Evolutionary conservation across 2,888 invertebrate species (phyloP), one percentile per base, ranked within the genome.

Genomic region (Muschampia plurimacula): DNA sequence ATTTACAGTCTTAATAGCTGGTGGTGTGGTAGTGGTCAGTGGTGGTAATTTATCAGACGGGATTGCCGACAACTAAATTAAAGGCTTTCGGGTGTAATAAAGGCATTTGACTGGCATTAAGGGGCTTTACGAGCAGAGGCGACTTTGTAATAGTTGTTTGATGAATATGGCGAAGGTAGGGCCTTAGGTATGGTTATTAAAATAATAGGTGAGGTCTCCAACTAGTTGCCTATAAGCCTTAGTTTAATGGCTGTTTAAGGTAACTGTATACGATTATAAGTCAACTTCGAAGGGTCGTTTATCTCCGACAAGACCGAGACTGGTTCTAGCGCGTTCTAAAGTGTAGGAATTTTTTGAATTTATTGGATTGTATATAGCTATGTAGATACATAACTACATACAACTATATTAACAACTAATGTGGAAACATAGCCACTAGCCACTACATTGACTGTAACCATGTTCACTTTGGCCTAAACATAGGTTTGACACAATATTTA

Each of bases 1-100:
- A 92, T 92, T 92, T 91, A 92, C 90, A 82, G 90, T 84, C 88
- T 88, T 91, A 92, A 92, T 92, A 91, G 90, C 83, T 81, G 81
- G 84, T 88, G 88, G 89, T 88, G 84, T 84, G 83, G 81, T 81
- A 76, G 78, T 76, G 82, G 81, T 78, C 81, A 77, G 76, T 75
- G 75, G 77, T 77, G 69, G 82, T 88, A 83, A 89, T 91, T 89
- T 89, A 89, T 88, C 86, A 85, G 81, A 75, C 77, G 76, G 78
- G 77, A 77, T 78, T 74, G 75, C 67, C 72, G 72, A 74, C 77
- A 82, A 85, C 85, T 88, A 86, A 84, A 89, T 90, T 90, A 89
- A 88, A 86, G 86, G 86, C 85, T 83, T 83, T 82, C 74, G 74
- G 74, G 75, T 77, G 80, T 80, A 78, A 80, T 80, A 81, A 80